Evolutionary conservation across 2,888 invertebrate species (phyloP).

Genomic region (Yponomeuta sedellus): DNA sequence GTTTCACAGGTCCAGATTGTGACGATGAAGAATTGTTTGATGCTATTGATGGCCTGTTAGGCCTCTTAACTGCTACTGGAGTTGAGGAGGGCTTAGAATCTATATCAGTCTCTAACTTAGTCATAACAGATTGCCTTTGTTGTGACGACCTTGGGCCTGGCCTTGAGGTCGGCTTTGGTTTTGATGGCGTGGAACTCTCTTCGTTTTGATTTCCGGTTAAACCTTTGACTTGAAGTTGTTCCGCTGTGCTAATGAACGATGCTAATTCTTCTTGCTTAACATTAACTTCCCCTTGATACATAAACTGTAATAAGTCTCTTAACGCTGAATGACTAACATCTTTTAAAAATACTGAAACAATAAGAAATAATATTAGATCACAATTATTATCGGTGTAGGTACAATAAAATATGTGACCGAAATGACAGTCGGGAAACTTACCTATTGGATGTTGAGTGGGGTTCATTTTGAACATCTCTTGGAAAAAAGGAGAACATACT

Average conservation of each 20-base stretch:
- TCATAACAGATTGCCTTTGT: constrained; percentile 78
- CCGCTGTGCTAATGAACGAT: constrained; percentile 83
- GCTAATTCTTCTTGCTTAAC: constrained; percentile 84
- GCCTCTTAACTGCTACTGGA: constrained; percentile 79
- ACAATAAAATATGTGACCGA: neutral
- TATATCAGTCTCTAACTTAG: constrained; percentile 78
- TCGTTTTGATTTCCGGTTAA: constrained; percentile 80
- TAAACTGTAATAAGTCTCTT: constrained; percentile 82
- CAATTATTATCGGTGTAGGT: neutral
- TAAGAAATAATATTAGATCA: constrained; percentile 23
- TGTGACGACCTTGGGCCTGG: constrained; percentile 80
- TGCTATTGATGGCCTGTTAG: constrained; percentile 79
- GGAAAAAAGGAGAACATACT: constrained; percentile 84
- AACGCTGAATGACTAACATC: constrained; percentile 82
- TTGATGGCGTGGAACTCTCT: constrained; percentile 75
- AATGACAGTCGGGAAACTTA: constrained; percentile 37
- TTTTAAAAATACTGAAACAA: constrained; percentile 80
- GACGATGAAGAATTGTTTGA: constrained; percentile 77
- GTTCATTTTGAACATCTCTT: constrained; percentile 84
- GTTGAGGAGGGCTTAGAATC: constrained; percentile 79
- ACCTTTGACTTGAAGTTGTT: constrained; percentile 83
- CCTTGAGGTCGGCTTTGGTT: constrained; percentile 76
- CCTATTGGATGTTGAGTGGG: constrained; percentile 82
- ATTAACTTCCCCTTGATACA: constrained; percentile 84
- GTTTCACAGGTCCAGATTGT: constrained; percentile 76